These are phyloP conservation scores for Ammospiza maritima DNA, from an alignment of 2,797 vertebrate genomes.

Conservation along the genomic window DNA sequence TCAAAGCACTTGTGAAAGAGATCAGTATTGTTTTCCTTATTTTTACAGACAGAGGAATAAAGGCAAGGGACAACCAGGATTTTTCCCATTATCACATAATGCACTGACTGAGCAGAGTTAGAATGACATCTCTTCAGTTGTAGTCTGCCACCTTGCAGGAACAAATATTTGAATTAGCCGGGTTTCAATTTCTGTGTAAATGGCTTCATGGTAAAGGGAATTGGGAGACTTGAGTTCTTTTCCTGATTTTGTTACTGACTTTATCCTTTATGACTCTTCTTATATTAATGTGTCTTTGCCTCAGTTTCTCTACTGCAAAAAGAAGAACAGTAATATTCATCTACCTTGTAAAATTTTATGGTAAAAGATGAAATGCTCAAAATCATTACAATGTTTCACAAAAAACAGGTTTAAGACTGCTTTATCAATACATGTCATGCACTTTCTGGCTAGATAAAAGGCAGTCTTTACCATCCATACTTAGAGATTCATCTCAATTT, in stretches of 20 bases:
- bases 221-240: not conserved
- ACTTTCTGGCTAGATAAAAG: not conserved
- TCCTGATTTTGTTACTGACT: not conserved
- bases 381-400: not conserved
- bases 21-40: not conserved
- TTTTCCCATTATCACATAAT: not conserved
- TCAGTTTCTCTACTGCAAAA: constrained; percentile 11
- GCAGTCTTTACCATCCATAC: not conserved
- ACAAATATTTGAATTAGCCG: not conserved
- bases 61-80: not conserved
- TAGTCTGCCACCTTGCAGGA: not conserved
- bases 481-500: not conserved
- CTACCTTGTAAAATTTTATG: not conserved
- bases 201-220: not conserved
- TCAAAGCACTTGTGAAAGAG: not conserved
- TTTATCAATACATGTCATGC: not conserved
- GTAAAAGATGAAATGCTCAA: not conserved
- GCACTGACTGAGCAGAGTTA: not conserved
- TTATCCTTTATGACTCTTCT: not conserved
- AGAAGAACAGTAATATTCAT: not conserved
- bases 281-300: not conserved
- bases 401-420: not conserved
- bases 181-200: not conserved
- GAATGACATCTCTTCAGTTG: not conserved
- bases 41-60: not conserved